Percentiles rank a stretch among this genome's conserved stretches.
Conservation (phyloP, 2,888 invertebrate species). For the Onchidella celtica region DNA sequence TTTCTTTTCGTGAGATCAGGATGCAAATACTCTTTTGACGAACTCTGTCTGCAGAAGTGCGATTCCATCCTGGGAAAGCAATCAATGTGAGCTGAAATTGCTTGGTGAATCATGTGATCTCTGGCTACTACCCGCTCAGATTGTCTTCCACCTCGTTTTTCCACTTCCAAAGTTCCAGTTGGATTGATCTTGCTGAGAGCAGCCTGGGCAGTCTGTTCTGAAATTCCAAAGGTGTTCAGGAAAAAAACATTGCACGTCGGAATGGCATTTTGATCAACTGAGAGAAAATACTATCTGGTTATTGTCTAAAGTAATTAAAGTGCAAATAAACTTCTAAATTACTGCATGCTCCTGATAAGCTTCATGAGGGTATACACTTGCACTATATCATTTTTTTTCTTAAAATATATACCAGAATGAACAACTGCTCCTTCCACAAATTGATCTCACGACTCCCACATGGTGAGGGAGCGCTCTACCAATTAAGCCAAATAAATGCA, state of each 20-base stretch:
- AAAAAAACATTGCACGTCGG: background rate
- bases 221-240: background rate
- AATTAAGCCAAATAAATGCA: too few relatives aligned
- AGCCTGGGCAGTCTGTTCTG: background rate
- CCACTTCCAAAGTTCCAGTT: background rate
- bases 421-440: too few relatives aligned
- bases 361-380: too few relatives aligned
- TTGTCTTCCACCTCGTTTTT: background rate
- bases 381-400: too few relatives aligned
- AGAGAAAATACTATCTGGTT: constrained; percentile 1
- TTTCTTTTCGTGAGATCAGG: background rate
- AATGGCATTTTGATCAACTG: background rate
- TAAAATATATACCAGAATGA: too few relatives aligned
- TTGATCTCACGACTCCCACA: too few relatives aligned
- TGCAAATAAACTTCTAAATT: too few relatives aligned
- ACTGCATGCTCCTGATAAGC: too few relatives aligned
- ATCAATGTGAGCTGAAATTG: background rate
- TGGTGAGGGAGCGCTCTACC: too few relatives aligned
- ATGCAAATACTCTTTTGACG: background rate
- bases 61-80: background rate
- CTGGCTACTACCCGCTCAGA: background rate
- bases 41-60: background rate
- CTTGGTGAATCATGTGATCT: background rate
- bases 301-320: too few relatives aligned
- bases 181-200: background rate